phyloP scores from a whole-genome alignment of 2,113 vertebrate species.

The Daphoenositta chrysoptera region DNA sequence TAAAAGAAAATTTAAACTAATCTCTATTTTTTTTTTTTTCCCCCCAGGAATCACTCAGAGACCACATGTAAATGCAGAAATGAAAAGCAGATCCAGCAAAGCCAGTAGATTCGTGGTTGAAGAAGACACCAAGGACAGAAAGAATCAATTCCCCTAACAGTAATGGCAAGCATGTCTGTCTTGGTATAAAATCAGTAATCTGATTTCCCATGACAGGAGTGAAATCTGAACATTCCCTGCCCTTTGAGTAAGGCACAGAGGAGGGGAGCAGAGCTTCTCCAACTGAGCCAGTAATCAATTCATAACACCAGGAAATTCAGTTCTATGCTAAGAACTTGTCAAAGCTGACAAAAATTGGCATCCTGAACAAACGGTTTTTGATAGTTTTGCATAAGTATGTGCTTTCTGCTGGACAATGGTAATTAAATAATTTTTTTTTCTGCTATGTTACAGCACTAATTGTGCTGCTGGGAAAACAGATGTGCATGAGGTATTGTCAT shows the following conservation, averaged over 20 bases:
- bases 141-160: not conserved
- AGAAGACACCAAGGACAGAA: not conserved
- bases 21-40: not conserved
- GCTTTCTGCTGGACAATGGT: not conserved
- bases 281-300: not conserved
- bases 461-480: not conserved
- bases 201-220: not conserved
- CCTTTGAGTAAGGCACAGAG: not conserved
- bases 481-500: not conserved
- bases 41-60: too few relatives aligned
- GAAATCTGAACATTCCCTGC: not conserved
- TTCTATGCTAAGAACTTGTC: not conserved
- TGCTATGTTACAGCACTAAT: not conserved
- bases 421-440: not conserved
- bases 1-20: not conserved
- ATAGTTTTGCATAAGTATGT: not conserved
- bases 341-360: not conserved
- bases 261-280: not conserved
- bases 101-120: not conserved
- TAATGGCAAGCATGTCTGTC: not conserved
- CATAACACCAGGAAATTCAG: not conserved
- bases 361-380: not conserved
- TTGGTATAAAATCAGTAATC: not conserved
- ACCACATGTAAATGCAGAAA: not conserved
- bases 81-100: not conserved